Base-by-base conservation (phyloP, 2,797 vertebrate genomes). In the Sebastes iracundus region DNA sequence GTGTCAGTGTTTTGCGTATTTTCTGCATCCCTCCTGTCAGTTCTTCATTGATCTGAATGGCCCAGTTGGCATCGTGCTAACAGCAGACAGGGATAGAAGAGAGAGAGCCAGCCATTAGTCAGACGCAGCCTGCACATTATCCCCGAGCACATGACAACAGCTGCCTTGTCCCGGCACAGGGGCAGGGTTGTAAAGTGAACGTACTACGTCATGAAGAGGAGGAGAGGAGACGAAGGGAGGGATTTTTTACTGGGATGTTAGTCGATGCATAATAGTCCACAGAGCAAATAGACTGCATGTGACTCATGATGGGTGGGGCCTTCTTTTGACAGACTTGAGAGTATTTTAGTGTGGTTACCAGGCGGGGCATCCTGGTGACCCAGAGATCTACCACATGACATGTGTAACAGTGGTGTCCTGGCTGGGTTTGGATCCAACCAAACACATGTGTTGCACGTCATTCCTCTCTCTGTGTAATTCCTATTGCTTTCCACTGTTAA, bases 61-160 rank as follows among this genome's bases (percentile, higher is more conserved):
- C 85, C 85, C 83, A 87, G 90, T 86, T 93, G 92, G 91, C 85
- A 86, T 72, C 42, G 82, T 65, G 79, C 76, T 89, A 76, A 86
- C 87, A 83, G 87, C 78, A 89, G 75, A 83, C 85, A 80, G 73
- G 77, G 79, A 91, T 73, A 90, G 77, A 88, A 93, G 46, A 49
- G 46, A 49, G 46, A 87, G 86, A 90, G 72, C 46, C 80, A 88
- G 87, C 89, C 92, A 92, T 93, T 92, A 92, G 81, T 84, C 73
- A 85, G 88, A 87, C 3, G 67, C 87, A 85, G 87, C 85, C 82
- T 83, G 90, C 86, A 91, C 85, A 90, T 90, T 92, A 92, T 87
- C 88, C 87, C 66, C 3, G 22, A 87, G 78, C 86, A 88, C 91
- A 95, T 90, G 90, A 95, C 92, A 95, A 93, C 94, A 91, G 91